Conservation (phyloP, 2,113 vertebrate species). For the Sphaerodactylus townsendi region DNA sequence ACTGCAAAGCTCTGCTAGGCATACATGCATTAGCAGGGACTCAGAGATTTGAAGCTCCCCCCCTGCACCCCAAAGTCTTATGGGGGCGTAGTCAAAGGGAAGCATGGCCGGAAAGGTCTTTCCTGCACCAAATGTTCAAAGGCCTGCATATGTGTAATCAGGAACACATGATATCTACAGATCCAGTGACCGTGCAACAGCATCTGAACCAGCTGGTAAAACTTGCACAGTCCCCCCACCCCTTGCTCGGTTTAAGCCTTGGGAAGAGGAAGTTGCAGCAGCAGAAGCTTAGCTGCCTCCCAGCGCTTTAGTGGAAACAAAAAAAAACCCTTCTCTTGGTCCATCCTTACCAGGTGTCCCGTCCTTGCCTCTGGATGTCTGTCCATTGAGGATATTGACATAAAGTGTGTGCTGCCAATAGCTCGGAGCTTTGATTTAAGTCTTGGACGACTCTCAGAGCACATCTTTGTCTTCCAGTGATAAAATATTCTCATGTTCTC, state of each 20-base stretch:
- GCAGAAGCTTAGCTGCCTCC: not conserved
- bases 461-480: not conserved
- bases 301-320: not conserved
- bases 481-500: not conserved
- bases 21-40: no score
- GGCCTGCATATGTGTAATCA: not conserved
- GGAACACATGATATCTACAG: no score
- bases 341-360: not conserved
- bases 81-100: no score
- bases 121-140: not conserved
- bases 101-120: no score
- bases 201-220: not conserved
- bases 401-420: not conserved
- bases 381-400: not conserved
- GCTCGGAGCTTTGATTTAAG: not conserved
- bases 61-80: no score
- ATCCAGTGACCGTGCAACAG: not conserved
- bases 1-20: no score
- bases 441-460: slow-evolving; percentile 10
- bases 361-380: not conserved
- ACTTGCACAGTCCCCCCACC: no score
- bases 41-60: no score
- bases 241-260: not conserved
- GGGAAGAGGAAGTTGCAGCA: not conserved
- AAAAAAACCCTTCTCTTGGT: not conserved